These are phyloP conservation scores for Ciona savignyi DNA, from an alignment of 23 tunicate genomes.

Conservation along the genomic window DNA sequence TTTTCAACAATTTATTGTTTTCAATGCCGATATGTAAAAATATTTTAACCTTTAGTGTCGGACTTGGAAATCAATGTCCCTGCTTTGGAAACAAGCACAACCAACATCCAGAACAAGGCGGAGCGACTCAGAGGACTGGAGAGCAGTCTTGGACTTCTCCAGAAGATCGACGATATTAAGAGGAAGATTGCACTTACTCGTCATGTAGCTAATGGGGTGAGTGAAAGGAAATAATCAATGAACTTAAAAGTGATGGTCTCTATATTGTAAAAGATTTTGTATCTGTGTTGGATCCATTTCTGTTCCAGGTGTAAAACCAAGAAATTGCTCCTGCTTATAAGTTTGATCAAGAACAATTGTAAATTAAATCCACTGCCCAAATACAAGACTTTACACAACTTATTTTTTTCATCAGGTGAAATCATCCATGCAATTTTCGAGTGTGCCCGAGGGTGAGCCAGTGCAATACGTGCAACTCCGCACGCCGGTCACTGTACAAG, in stretches of 20 bases:
- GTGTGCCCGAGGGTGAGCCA: not conserved
- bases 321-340: no score
- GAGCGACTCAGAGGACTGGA: conserved; percentile 11
- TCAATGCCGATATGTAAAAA: no score
- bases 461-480: conserved; percentile 43
- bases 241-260: not conserved
- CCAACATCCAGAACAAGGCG: not conserved
- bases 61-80: no score
- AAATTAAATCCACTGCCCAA: no score
- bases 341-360: no score
- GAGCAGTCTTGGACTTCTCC: conserved; percentile 19
- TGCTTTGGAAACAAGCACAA: not conserved
- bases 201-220: conserved; percentile 51
- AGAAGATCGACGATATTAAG: conserved; percentile 38
- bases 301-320: no score
- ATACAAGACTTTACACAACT: not conserved
- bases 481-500: conserved; percentile 28
- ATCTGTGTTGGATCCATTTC: no score
- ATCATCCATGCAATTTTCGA: conserved; percentile 26
- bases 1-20: no score
- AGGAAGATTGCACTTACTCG: conserved; percentile 59
- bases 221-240: not conserved
- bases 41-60: no score
- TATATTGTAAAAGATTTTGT: not conserved
- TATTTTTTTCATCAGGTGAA: conserved; percentile 16